Percentiles rank a stretch among this genome's conserved stretches.
Conservation (phyloP, 2,113 vertebrate genomes). For the Rhizomys pruinosus region DNA sequence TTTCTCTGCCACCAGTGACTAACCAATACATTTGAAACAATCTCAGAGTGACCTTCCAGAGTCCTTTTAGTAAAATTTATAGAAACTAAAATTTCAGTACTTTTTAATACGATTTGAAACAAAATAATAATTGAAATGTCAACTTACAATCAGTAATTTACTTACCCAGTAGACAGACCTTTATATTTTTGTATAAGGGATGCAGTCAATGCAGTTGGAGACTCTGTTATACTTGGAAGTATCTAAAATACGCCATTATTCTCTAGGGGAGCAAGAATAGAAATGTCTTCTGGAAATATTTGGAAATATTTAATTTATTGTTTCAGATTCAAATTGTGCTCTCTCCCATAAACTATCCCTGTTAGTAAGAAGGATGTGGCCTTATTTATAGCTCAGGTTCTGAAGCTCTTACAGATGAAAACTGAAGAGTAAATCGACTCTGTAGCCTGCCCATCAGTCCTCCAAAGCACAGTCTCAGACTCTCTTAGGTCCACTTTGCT, state of each 20-base stretch:
- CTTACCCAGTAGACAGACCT: background rate
- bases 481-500: slow-evolving; percentile 50
- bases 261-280: background rate
- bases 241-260: background rate
- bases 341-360: background rate
- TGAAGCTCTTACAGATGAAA: slow-evolving; percentile 50
- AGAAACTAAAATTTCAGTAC: slow-evolving; percentile 25
- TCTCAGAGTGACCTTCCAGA: background rate
- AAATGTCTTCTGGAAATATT: slow-evolving; percentile 40
- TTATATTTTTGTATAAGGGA: background rate
- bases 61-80: background rate
- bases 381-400: slow-evolving; percentile 43
- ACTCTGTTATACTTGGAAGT: background rate
- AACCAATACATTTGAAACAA: background rate
- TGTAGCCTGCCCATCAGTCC: background rate
- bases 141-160: background rate
- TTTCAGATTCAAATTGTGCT: slow-evolving; percentile 10
- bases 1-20: background rate
- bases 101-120: slow-evolving; percentile 29
- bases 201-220: background rate
- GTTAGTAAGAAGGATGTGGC: background rate
- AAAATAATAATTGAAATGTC: slow-evolving; percentile 29
- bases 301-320: slow-evolving; percentile 27
- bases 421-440: slow-evolving; percentile 43
- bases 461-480: slow-evolving; percentile 1